Evolutionary conservation across 2,113 vertebrate genomes (phyloP).

Genomic region (Microtus montanus): DNA sequence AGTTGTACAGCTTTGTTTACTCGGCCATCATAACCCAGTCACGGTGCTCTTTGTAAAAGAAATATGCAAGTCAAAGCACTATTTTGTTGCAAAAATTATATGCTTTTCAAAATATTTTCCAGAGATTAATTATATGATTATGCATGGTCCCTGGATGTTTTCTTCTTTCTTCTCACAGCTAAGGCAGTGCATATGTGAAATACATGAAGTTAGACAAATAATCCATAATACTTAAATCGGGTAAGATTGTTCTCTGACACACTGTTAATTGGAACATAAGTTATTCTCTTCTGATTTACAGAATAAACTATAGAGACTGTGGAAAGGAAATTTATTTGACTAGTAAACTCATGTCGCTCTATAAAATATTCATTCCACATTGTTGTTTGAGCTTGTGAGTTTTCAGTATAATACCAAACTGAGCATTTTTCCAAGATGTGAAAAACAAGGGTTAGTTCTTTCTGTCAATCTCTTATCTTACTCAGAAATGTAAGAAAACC

Average conservation of each 20-base stretch:
- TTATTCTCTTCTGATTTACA: slow-evolving; percentile 31
- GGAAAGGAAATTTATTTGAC: slow-evolving; percentile 24
- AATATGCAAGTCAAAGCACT: background rate
- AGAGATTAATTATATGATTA: slow-evolving; percentile 15
- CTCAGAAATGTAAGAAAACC: background rate
- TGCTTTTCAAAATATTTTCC: background rate
- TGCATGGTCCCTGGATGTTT: background rate
- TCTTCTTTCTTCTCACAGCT: slow-evolving; percentile 39
- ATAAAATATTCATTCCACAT: slow-evolving; percentile 34
- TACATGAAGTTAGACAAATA: slow-evolving; percentile 18
- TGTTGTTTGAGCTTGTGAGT: slow-evolving; percentile 1
- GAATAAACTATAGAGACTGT: background rate
- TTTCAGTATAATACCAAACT: background rate
- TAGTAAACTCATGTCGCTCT: background rate
- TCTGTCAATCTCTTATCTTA: background rate
- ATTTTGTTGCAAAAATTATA: background rate
- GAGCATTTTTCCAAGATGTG: background rate
- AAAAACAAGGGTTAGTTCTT: background rate
- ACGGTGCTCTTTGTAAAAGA: background rate
- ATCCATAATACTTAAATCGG: slow-evolving; percentile 9
- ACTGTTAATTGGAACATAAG: slow-evolving; percentile 53
- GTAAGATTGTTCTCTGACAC: slow-evolving; percentile 20
- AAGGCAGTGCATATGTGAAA: slow-evolving; percentile 21
- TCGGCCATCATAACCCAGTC: background rate
- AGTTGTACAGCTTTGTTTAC: background rate